These are phyloP conservation scores for Globia sparganii DNA, from an alignment of 2,888 invertebrate genomes.

Conservation along the genomic window DNA sequence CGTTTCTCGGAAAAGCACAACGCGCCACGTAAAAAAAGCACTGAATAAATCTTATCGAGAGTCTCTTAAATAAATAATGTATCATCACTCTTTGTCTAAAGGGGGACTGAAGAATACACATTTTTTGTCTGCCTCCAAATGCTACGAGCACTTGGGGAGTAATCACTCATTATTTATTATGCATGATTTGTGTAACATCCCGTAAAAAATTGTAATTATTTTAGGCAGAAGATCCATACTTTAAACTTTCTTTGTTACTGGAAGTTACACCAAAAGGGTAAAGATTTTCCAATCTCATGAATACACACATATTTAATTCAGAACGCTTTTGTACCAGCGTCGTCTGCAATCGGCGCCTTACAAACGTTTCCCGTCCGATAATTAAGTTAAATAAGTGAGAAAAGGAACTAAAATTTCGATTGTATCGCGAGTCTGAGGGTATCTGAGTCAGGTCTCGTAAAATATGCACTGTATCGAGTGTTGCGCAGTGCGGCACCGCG, in stretches of 20 bases:
- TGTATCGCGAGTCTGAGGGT: conserved; percentile 71
- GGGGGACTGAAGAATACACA: conserved; percentile 20
- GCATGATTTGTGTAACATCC: conserved; percentile 22
- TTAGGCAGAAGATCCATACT: background rate
- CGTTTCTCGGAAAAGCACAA: conserved; percentile 13
- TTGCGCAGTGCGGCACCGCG: conserved; percentile 82
- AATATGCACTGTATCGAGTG: conserved; percentile 88
- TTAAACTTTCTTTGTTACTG: conserved; percentile 15
- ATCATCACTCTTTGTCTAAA: conserved; percentile 60
- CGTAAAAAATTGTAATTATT: conserved; percentile 12
- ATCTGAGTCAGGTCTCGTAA: conserved; percentile 80
- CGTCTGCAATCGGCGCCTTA: conserved; percentile 64
- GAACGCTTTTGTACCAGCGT: conserved; percentile 51
- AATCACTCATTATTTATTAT: conserved; percentile 37
- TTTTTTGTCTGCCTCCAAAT: conserved; percentile 39
- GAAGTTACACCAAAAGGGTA: conserved; percentile 30
- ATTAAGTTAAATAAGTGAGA: conserved; percentile 68
- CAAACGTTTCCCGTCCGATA: conserved; percentile 63
- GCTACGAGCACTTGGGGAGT: conserved; percentile 24
- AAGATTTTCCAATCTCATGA: conserved; percentile 51
- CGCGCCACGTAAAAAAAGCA: conserved; percentile 33
- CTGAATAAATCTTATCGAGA: conserved; percentile 38
- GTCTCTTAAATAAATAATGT: conserved; percentile 60
- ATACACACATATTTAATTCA: conserved; percentile 61
- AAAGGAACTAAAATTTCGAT: conserved; percentile 63